A percentile compares a stretch with the other conserved stretches of the same genome.
Evolutionary conservation across 2,797 vertebrate species (phyloP).

Genomic region (Hoplostethus atlanticus): DNA sequence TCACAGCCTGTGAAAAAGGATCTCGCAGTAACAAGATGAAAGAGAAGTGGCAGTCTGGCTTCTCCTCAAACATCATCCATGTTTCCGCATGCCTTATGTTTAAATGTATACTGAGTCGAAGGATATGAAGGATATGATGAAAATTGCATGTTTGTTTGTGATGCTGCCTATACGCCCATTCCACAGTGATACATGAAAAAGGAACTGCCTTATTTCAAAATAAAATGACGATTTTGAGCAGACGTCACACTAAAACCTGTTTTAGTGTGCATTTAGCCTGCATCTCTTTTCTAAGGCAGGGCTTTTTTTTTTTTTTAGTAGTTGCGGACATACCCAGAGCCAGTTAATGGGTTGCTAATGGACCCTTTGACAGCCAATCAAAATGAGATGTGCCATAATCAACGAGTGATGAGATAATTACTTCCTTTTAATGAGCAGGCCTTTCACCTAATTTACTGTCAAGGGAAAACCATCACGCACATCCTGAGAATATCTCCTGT

Average conservation of each 20-base stretch:
- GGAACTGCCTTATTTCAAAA: neutral
- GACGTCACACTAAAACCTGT: neutral
- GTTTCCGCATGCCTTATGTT: neutral
- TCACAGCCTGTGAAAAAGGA: no score
- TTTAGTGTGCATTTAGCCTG: constrained; percentile 5
- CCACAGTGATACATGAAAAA: neutral
- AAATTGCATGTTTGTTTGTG: neutral
- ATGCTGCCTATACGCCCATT: neutral
- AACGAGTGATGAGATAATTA: constrained; percentile 72
- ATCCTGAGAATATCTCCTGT: constrained; percentile 19
- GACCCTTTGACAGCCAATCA: constrained; percentile 53
- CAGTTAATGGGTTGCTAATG: constrained; percentile 54
- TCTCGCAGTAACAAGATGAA: neutral
- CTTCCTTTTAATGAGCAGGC: constrained; percentile 63
- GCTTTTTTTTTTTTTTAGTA: constrained; percentile 1
- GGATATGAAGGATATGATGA: neutral
- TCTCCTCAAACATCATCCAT: neutral
- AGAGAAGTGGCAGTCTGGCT: no score
- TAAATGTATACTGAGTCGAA: no score
- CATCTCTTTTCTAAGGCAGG: neutral
- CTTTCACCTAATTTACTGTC: constrained; percentile 66
- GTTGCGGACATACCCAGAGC: constrained; percentile 31
- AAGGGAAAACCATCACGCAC: constrained; percentile 35
- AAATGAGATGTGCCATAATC: constrained; percentile 52
- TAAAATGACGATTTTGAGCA: constrained; percentile 1